phyloP scores from a whole-genome alignment of 2,888 invertebrate species.

The Drosophila meridionalis region DNA sequence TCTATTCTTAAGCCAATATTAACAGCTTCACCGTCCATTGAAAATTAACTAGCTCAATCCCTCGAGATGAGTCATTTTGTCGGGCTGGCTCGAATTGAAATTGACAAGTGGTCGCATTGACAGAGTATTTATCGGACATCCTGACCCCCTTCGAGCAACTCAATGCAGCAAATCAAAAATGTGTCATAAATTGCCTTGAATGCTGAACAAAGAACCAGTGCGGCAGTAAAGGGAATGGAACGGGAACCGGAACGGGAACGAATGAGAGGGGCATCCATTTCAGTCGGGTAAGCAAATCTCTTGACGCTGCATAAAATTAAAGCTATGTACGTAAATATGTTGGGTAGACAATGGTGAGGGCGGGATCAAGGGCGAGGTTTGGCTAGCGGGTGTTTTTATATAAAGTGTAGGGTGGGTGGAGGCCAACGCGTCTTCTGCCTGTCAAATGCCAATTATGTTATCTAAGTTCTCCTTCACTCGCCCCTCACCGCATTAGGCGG shows the following conservation, averaged over 20 bases:
- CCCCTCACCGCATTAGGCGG: background rate
- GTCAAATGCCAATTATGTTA: constrained; percentile 71
- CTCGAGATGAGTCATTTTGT: background rate
- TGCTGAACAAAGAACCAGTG: constrained; percentile 21
- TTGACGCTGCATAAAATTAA: constrained; percentile 66
- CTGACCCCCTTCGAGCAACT: constrained; percentile 23
- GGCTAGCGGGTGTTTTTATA: background rate
- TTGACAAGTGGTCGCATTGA: constrained; percentile 33
- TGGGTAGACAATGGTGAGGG: background rate
- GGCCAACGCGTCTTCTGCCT: constrained; percentile 56
- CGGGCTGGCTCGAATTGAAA: background rate
- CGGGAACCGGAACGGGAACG: background rate
- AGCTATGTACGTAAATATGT: constrained; percentile 4
- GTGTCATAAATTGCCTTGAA: constrained; percentile 29
- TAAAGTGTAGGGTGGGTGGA: constrained; percentile 1
- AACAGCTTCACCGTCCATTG: background rate
- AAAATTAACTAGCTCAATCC: constrained; percentile 1
- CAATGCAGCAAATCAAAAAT: constrained; percentile 25
- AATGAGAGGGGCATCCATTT: constrained; percentile 20
- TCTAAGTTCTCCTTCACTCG: constrained; percentile 36
- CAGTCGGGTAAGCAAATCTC: constrained; percentile 45
- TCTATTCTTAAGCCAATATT: background rate
- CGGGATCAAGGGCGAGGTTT: background rate
- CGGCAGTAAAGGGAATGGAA: background rate
- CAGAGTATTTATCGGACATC: constrained; percentile 45